Base-by-base conservation (phyloP, 2,113 vertebrate species). In the Chionomys nivalis region DNA sequence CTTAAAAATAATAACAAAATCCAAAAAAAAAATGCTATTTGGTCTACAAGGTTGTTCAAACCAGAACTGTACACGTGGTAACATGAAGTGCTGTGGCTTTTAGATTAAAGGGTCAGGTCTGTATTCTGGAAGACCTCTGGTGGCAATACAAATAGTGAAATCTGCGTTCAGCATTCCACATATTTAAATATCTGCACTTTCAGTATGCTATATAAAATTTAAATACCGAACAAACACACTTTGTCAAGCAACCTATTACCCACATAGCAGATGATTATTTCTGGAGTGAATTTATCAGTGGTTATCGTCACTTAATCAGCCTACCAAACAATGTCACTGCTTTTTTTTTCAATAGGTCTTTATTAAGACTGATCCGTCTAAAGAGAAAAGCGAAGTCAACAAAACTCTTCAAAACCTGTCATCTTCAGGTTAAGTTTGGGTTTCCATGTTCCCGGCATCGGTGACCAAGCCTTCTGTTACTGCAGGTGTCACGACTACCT, bases 401-500 rank as follows among this genome's bases (percentile, higher is more conserved):
- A 21, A 92, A 78, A 55, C 16, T 10, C 68, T 61, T 17, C 23
- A 12, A 31, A 70, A 31, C 11, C 6, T 0, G 0, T 28, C 1
- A n/a, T 42, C 31, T 81, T 31, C 11, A n/a, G 10, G 13, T 61
- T 11, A 68, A 75, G 13, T 16, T 11, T 49, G 31, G 61, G 26
- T 83, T 42, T 49, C 12, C 7, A 42, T 1, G n/a, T 8, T 26
- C 17, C 31, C 8, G 33, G 12, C 44, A 87, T 19, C 47, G 16
- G 6, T 19, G 63, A 7, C 1, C 9, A 24, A 4, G 14, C 47
- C 36, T 23, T 44, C 23, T 36, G 33, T 36, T 87, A 33, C 26
- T 7, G 5, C 49, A 39, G 8, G 36, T 5, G 2, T 5, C 1
- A 13, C 5, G 36, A 3, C 11, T 19, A 7, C 14, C 2, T 5